Percentiles rank a stretch among this genome's conserved stretches.
phyloP scores from a whole-genome alignment of 2,888 invertebrate genomes.

The Oscheius sp. region DNA sequence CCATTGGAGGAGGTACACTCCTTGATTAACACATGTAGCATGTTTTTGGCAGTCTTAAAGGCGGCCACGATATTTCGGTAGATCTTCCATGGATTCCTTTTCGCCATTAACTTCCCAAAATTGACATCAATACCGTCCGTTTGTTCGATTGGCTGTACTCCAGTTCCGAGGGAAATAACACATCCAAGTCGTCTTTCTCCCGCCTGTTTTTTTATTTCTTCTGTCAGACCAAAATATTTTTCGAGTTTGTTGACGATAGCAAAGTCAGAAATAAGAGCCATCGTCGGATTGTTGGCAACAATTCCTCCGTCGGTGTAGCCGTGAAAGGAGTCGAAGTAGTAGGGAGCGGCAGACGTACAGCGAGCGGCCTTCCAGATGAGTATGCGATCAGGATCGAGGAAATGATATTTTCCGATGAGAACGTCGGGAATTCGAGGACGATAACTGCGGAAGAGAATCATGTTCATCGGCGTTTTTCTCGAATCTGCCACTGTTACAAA shows the following conservation, averaged over 20 bases:
- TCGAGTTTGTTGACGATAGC: constrained; percentile 40
- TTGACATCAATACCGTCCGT: constrained; percentile 50
- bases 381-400: constrained; percentile 44
- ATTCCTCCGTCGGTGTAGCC: constrained; percentile 51
- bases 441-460: constrained; percentile 50
- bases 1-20: constrained; percentile 52
- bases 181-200: constrained; percentile 32
- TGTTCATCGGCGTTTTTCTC: constrained; percentile 41
- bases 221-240: constrained; percentile 35
- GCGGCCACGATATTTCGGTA: constrained; percentile 41
- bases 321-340: constrained; percentile 50
- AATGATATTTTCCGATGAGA: constrained; percentile 37
- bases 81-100: constrained; percentile 41
- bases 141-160: constrained; percentile 41
- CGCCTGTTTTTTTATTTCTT: constrained; percentile 34
- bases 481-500: constrained; percentile 50
- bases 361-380: constrained; percentile 50
- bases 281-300: constrained; percentile 52
- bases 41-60: constrained; percentile 36
- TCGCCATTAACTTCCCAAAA: background rate
- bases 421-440: constrained; percentile 31
- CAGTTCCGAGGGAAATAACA: constrained; percentile 49
- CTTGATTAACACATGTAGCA: constrained; percentile 29
- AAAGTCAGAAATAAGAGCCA: constrained; percentile 46
- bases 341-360: constrained; percentile 52